Evolutionary conservation across 2,888 invertebrate species (phyloP).

Genomic region (Agrotis puta): DNA sequence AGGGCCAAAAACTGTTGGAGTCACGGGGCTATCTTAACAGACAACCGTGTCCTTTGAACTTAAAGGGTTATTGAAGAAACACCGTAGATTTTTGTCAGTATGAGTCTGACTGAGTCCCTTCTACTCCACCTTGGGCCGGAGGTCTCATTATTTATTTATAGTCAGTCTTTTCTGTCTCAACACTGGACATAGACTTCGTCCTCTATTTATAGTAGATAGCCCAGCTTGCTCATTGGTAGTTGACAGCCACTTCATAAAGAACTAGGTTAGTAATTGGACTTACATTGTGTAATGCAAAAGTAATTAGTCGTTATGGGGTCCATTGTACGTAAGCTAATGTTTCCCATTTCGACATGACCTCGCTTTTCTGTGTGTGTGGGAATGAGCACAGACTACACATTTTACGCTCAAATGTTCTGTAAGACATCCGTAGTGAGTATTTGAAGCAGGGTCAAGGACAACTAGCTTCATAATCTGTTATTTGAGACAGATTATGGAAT

Average conservation of each 20-base stretch:
- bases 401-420: constrained; percentile 54
- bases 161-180: no score
- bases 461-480: background rate
- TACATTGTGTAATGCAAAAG: constrained; percentile 68
- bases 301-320: constrained; percentile 69
- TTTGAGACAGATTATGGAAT: background rate
- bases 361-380: constrained; percentile 73
- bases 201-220: no score
- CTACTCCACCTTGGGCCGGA: no score
- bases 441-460: constrained; percentile 62
- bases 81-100: no score
- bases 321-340: constrained; percentile 74
- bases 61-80: no score
- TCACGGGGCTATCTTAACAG: no score
- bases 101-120: no score
- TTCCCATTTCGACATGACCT: constrained; percentile 77
- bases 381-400: constrained; percentile 72
- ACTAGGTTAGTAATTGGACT: constrained; percentile 44
- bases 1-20: no score
- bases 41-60: no score
- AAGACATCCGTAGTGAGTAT: constrained; percentile 48
- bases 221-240: constrained; percentile 7
- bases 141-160: no score
- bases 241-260: constrained; percentile 29
- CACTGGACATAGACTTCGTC: no score